Evolutionary conservation across 2,888 invertebrate genomes (phyloP).

Genomic region (Plemyria rubiginata): DNA sequence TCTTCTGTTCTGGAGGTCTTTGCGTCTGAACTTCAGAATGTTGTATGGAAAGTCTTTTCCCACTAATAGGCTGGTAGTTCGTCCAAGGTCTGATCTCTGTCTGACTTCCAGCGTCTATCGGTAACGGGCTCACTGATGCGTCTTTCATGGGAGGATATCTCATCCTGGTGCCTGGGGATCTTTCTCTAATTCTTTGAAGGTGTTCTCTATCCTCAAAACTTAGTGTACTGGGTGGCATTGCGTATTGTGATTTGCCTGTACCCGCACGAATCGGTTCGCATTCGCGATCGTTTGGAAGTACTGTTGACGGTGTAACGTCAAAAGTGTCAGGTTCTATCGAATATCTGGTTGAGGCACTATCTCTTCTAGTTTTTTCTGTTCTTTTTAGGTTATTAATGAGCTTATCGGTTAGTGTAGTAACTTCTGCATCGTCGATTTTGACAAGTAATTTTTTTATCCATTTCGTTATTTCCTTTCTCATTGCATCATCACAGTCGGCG

Average conservation of each 20-base stretch:
- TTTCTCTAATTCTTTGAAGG: conserved; percentile 52
- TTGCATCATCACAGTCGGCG: conserved; percentile 39
- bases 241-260: not conserved
- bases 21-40: conserved; percentile 23
- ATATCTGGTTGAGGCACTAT: conserved; percentile 38
- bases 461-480: conserved; percentile 51
- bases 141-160: conserved; percentile 36
- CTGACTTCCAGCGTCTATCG: conserved; percentile 50
- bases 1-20: conserved; percentile 12
- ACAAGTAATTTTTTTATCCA: conserved; percentile 55
- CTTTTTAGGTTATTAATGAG: conserved; percentile 48
- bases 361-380: conserved; percentile 47
- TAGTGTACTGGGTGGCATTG: conserved; percentile 48
- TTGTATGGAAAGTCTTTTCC: conserved; percentile 12
- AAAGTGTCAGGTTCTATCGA: conserved; percentile 22
- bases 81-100: conserved; percentile 42
- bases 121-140: conserved; percentile 40
- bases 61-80: not conserved
- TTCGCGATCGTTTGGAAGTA: not conserved
- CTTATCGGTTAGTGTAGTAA: conserved; percentile 39
- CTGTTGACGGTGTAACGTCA: conserved; percentile 1
- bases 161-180: conserved; percentile 32
- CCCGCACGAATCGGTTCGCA: conserved; percentile 1
- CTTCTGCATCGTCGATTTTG: conserved; percentile 35
- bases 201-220: conserved; percentile 52